Evolutionary conservation across 2,888 invertebrate species (phyloP).

Genomic region (Drosophila infuscata): DNA sequence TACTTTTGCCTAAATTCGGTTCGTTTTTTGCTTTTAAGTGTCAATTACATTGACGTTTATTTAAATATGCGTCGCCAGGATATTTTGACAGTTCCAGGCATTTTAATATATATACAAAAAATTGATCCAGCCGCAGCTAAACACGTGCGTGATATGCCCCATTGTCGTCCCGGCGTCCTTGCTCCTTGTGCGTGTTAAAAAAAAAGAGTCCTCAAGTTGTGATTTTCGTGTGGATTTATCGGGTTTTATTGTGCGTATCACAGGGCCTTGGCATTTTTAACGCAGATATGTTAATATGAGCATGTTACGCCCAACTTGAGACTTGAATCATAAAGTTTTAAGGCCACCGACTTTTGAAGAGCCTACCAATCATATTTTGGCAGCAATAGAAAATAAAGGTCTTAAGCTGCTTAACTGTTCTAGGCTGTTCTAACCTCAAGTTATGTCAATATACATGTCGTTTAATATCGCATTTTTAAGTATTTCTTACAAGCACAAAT

Average conservation of each 20-base stretch:
- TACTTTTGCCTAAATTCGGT: slow-evolving; percentile 26
- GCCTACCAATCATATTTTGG: slow-evolving; percentile 53
- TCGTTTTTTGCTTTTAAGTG: slow-evolving; percentile 66
- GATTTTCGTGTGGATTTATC: slow-evolving; percentile 71
- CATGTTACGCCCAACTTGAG: slow-evolving; percentile 34
- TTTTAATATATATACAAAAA: slow-evolving; percentile 30
- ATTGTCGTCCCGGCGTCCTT: slow-evolving; percentile 12
- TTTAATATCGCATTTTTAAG: slow-evolving; percentile 45
- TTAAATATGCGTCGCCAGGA: slow-evolving; percentile 74
- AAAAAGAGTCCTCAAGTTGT: slow-evolving; percentile 67
- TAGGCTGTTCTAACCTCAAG: not conserved
- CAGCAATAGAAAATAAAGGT: not conserved
- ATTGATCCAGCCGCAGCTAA: slow-evolving; percentile 9
- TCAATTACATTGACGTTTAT: slow-evolving; percentile 82
- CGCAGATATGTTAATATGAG: slow-evolving; percentile 64
- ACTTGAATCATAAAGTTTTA: slow-evolving; percentile 61
- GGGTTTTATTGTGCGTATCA: slow-evolving; percentile 76
- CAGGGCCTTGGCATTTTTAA: slow-evolving; percentile 61
- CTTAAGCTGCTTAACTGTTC: not conserved
- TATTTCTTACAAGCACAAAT: not conserved
- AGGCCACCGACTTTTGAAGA: slow-evolving; percentile 45
- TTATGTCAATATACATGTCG: slow-evolving; percentile 5
- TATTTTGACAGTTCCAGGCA: slow-evolving; percentile 60
- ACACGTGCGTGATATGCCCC: slow-evolving; percentile 41
- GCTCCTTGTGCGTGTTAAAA: slow-evolving; percentile 63